These are phyloP conservation scores for Loripinus fragilis DNA, from an alignment of 2,888 invertebrate genomes.

Conservation along the genomic window DNA sequence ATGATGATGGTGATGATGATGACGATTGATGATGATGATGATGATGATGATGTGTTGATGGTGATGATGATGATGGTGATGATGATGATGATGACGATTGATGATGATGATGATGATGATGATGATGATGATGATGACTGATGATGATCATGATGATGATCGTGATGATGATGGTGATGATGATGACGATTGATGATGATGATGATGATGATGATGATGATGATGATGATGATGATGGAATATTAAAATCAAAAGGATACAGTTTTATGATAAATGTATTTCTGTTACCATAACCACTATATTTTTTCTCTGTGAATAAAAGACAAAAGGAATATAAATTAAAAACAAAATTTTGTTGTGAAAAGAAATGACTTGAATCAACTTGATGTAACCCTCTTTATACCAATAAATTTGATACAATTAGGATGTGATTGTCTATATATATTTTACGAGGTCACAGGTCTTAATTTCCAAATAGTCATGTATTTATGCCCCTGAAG, in stretches of 20 bases:
- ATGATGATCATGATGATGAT: too few relatives aligned
- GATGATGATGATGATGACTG: slow-evolving; percentile 1
- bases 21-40: neutral
- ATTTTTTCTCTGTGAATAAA: neutral
- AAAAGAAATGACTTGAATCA: too few relatives aligned
- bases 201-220: slow-evolving; percentile 2
- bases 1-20: slow-evolving; percentile 6
- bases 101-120: slow-evolving; percentile 1
- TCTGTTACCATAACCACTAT: neutral
- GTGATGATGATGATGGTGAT: neutral
- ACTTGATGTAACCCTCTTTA: too few relatives aligned
- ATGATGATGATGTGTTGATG: too few relatives aligned
- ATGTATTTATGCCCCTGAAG: too few relatives aligned
- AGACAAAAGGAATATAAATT: too few relatives aligned
- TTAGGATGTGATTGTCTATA: too few relatives aligned
- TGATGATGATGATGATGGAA: neutral
- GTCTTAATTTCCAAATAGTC: too few relatives aligned
- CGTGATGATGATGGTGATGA: neutral
- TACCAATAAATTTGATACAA: too few relatives aligned
- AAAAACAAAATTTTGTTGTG: too few relatives aligned
- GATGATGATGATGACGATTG: slow-evolving; percentile 3
- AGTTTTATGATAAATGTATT: neutral
- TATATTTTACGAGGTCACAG: too few relatives aligned
- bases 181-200: slow-evolving; percentile 1
- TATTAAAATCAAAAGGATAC: neutral